phyloP scores from a whole-genome alignment of 2,888 invertebrate genomes.

The Lepidochrysops patricia region DNA sequence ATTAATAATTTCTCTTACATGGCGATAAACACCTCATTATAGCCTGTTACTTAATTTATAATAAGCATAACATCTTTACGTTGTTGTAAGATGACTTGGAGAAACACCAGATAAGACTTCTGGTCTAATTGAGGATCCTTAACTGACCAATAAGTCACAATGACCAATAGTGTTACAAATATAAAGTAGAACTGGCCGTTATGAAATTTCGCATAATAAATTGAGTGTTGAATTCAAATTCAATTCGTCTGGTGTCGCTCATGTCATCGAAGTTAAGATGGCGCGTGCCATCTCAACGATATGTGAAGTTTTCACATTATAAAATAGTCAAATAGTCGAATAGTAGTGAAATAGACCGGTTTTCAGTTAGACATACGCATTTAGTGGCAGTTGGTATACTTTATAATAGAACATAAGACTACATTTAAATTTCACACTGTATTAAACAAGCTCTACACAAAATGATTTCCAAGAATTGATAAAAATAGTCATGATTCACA shows the following conservation, averaged over 20 bases:
- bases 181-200: background rate
- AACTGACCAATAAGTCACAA: background rate
- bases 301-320: conserved; percentile 39
- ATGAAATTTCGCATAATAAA: background rate
- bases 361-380: conserved; percentile 69
- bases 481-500: conserved; percentile 5
- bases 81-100: conserved; percentile 18
- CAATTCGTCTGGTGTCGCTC: conserved; percentile 21
- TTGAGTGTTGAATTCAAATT: background rate
- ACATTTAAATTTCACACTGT: conserved; percentile 49
- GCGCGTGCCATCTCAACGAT: conserved; percentile 43
- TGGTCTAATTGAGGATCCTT: background rate
- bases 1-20: conserved; percentile 22
- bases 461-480: conserved; percentile 6
- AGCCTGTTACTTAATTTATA: conserved; percentile 26
- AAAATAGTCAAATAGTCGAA: conserved; percentile 65
- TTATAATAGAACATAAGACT: conserved; percentile 63
- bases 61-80: conserved; percentile 25
- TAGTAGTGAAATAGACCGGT: conserved; percentile 69
- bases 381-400: conserved; percentile 60
- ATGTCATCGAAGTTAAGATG: conserved; percentile 32
- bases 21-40: conserved; percentile 24
- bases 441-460: conserved; percentile 21
- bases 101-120: conserved; percentile 14
- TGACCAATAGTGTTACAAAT: background rate